These are phyloP conservation scores for Hetaerina titia DNA, from an alignment of 2,888 invertebrate genomes.

Conservation along the genomic window DNA sequence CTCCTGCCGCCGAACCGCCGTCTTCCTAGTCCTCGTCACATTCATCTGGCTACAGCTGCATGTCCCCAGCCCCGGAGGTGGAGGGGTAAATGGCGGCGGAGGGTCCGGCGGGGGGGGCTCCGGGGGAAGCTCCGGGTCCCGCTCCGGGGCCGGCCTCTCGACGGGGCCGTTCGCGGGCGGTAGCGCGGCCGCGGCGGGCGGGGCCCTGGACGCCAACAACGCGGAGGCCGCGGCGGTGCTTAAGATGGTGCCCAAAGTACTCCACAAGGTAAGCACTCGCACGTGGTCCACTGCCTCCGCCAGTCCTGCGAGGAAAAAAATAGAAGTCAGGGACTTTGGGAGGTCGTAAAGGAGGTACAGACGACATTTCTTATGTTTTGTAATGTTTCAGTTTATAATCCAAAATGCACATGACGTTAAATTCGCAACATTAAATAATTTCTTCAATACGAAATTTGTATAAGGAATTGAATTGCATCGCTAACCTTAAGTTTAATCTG, in stretches of 20 bases:
- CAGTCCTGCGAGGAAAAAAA: no score
- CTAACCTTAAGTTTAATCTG: no score
- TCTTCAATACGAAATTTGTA: no score
- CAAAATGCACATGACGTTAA: no score
- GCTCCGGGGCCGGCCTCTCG: neutral
- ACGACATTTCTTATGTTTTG: no score
- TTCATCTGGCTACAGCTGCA: conserved; percentile 83
- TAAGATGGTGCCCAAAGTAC: conserved; percentile 86
- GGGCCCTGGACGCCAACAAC: conserved; percentile 80
- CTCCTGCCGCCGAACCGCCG: conserved; percentile 76
- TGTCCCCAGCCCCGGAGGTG: conserved; percentile 78
- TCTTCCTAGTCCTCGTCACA: conserved; percentile 79
- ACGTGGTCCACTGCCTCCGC: no score
- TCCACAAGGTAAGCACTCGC: conserved; percentile 81
- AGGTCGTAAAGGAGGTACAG: no score
- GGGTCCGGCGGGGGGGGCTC: neutral
- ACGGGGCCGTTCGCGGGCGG: conserved; percentile 16
- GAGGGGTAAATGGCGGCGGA: neutral
- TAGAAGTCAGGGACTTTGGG: no score
- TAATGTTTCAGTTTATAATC: no score
- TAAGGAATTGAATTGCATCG: no score
- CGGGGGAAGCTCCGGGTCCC: neutral
- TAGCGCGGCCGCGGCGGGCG: conserved; percentile 48
- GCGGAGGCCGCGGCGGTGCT: conserved; percentile 86
- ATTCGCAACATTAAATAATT: no score